These are phyloP conservation scores for Pseudopodoces humilis DNA, from an alignment of 2,113 vertebrate species.

Conservation along the genomic window DNA sequence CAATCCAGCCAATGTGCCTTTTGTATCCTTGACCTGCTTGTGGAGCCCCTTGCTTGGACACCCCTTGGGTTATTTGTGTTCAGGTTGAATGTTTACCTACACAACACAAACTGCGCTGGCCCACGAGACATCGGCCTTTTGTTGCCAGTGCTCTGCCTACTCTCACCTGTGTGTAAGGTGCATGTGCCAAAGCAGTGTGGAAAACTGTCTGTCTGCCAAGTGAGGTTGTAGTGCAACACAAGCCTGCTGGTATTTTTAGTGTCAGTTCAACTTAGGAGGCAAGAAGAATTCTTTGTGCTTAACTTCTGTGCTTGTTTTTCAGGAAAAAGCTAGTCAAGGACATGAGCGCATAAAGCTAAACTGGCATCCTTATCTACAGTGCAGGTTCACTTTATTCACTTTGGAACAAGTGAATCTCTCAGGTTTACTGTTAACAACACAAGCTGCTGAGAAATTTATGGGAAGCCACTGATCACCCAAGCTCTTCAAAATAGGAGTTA, in stretches of 20 bases:
- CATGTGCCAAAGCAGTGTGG: rapidly evolving
- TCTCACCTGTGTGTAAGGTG: not conserved
- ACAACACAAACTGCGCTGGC: rapidly evolving
- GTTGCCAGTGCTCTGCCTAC: not conserved
- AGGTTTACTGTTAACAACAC: not conserved
- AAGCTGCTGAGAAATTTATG: not conserved
- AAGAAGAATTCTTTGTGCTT: not conserved
- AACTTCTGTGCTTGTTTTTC: not conserved
- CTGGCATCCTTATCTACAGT: not conserved
- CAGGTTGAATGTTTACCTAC: not conserved
- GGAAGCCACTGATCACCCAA: rapidly evolving
- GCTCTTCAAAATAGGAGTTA: not conserved
- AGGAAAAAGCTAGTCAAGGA: not conserved
- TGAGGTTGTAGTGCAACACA: too few species aligned
- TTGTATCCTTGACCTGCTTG: conserved; percentile 88
- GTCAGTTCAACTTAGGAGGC: not conserved
- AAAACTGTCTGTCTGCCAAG: not conserved
- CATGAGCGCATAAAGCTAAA: not conserved
- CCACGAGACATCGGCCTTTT: not conserved
- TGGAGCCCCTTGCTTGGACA: rapidly evolving
- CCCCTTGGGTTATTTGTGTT: rapidly evolving
- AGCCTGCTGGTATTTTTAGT: not conserved
- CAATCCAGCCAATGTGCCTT: conserved; percentile 95
- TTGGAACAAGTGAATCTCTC: not conserved
- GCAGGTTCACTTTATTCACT: too few species aligned